A percentile compares a stretch with the other conserved stretches of the same genome.
phyloP scores from a whole-genome alignment of 2,888 invertebrate species.

The Abrostola tripartita region DNA sequence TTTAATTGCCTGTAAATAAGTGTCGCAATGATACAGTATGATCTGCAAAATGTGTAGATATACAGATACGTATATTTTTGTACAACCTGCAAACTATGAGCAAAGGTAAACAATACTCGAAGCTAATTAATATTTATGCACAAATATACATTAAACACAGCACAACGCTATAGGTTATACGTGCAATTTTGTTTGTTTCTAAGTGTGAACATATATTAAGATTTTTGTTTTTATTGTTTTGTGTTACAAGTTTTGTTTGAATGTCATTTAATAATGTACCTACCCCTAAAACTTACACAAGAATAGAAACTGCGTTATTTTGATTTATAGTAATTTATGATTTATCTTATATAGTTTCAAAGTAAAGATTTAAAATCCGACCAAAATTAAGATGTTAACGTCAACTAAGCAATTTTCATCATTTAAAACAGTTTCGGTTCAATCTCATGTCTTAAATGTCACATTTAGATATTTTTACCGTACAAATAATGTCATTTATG shows the following conservation, averaged over 20 bases:
- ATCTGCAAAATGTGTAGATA: conserved; percentile 4
- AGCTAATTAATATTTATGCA: conserved; percentile 42
- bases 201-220: conserved; percentile 40
- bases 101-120: conserved; percentile 15
- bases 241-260: conserved; percentile 14
- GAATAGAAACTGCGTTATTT: neutral
- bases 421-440: too few relatives aligned
- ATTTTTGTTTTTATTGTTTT: conserved; percentile 25
- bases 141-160: conserved; percentile 42
- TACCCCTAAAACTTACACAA: neutral
- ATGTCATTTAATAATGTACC: neutral
- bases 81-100: conserved; percentile 18
- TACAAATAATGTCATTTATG: too few relatives aligned
- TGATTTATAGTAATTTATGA: conserved; percentile 1
- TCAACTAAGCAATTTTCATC: too few relatives aligned
- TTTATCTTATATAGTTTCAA: conserved; percentile 3
- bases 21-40: neutral
- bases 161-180: conserved; percentile 42
- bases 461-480: too few relatives aligned
- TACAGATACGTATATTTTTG: conserved; percentile 18
- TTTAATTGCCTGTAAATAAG: neutral
- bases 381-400: too few relatives aligned
- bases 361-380: too few relatives aligned
- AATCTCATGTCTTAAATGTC: too few relatives aligned
- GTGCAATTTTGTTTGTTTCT: conserved; percentile 39